Evolutionary conservation across 1,140 invertebrate genomes (phyloP).

Genomic region (Macrosteles quadrilineatus): DNA sequence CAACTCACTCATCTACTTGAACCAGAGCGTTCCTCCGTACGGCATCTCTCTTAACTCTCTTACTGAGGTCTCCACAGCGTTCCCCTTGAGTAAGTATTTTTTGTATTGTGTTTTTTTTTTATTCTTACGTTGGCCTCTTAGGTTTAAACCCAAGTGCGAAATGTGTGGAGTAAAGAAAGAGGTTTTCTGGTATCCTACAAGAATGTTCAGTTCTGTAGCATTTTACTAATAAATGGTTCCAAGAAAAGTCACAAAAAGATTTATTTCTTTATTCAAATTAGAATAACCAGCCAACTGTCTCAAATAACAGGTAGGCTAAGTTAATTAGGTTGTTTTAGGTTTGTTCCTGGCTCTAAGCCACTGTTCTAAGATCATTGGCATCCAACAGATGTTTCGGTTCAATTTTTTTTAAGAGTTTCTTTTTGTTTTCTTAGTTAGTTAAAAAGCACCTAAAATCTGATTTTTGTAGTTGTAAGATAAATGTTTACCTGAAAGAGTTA

Average conservation of each 20-base stretch:
- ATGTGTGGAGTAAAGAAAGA: too few species aligned
- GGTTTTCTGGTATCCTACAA: too few species aligned
- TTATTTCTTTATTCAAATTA: background rate
- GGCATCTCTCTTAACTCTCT: slow-evolving; percentile 93
- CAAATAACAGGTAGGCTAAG: background rate
- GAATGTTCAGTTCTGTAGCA: too few species aligned
- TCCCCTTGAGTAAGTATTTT: slow-evolving; percentile 72
- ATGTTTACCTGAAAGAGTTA: too few species aligned
- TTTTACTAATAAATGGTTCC: background rate
- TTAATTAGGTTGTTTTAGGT: background rate
- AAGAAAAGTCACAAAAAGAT: background rate
- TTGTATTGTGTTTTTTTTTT: too few species aligned
- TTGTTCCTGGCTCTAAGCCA: background rate
- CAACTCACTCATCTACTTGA: slow-evolving; percentile 93
- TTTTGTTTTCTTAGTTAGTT: too few species aligned
- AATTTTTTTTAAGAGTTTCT: background rate
- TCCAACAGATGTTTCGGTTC: background rate
- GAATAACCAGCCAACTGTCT: background rate
- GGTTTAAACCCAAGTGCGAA: too few species aligned
- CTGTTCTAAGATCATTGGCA: background rate
- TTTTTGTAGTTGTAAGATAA: too few species aligned
- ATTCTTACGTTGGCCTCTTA: too few species aligned
- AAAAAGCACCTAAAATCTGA: too few species aligned
- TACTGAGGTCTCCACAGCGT: slow-evolving; percentile 82
- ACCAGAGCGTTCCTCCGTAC: slow-evolving; percentile 97